A percentile compares a stretch with the other conserved stretches of the same genome.
Evolutionary conservation across 2,888 invertebrate species (phyloP).

Genomic region (Muschampia plurimacula): DNA sequence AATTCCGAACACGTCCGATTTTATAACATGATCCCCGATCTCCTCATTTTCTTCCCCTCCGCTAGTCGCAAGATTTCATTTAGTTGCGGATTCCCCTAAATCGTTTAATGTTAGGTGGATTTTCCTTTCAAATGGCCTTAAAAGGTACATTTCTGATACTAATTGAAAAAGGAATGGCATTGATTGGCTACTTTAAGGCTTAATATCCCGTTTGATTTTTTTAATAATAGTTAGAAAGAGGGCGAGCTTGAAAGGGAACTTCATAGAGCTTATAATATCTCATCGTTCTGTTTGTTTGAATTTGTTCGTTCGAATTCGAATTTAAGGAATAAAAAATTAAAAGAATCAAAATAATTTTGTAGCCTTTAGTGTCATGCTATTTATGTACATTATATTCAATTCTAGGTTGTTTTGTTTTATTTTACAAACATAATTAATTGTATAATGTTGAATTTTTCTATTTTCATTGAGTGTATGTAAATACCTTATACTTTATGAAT

Average conservation of each 20-base stretch:
- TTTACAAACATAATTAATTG: no score
- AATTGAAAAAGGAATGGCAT: conserved; percentile 76
- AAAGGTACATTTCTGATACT: conserved; percentile 77
- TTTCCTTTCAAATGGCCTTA: conserved; percentile 70
- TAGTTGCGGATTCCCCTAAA: conserved; percentile 69
- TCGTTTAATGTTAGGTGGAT: conserved; percentile 73
- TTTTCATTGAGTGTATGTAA: no score
- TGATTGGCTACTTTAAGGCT: conserved; percentile 56
- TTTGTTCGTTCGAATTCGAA: neutral
- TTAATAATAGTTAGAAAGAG: conserved; percentile 16
- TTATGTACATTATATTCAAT: no score
- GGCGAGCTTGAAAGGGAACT: neutral
- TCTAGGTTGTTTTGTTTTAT: no score
- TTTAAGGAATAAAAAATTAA: no score
- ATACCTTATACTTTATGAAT: no score
- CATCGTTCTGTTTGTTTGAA: neutral
- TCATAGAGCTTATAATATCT: neutral
- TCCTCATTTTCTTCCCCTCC: conserved; percentile 44
- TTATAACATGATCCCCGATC: conserved; percentile 41
- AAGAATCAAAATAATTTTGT: no score
- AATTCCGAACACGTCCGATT: conserved; percentile 23
- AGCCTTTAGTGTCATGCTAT: no score
- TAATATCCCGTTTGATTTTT: conserved; percentile 21
- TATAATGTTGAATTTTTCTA: no score
- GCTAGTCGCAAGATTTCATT: conserved; percentile 56